Evolutionary conservation across 2,888 invertebrate species (phyloP), one percentile per base, ranked within the genome.

Genomic region (Cephus pygmeus): DNA sequence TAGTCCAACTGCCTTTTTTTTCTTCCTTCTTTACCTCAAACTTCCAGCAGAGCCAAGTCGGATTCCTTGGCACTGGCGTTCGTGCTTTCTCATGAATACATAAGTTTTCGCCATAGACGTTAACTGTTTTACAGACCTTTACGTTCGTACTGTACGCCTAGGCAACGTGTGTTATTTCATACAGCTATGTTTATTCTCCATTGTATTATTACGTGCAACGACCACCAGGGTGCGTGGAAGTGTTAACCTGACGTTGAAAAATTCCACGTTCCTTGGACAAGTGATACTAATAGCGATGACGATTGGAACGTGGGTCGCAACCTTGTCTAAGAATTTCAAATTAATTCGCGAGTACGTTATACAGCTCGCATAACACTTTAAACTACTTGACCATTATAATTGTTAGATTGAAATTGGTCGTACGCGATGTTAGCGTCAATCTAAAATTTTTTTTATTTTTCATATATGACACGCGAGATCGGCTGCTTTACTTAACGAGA

Each of bases 251-350:
- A 56, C 9, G 23, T 23, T 56, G 56, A 56, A 56, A 23, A 56
- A 56, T 56, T 56, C 56, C 56, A 15, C 56, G 56, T 56, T 56
- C 56, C 56, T 56, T 40, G 6, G 40, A 56, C 56, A 56, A 56
- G 56, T 56, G 56, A 56, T 56, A 56, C 56, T 71, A 71, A 71
- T 71, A 71, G 71, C 12, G 71, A 34, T 71, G 71, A 71, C 71
- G 34, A 71, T 71, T 34, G 23, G 71, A 71, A 71, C 71, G 71
- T 71, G 71, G 71, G 71, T 34, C 71, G 71, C 71, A 34, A 71
- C 71, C 71, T 71, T 71, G 31, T 71, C 31, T 31, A 71, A 15
- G 71, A 33, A 71, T 34, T 34, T 71, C 12, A 33, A 71, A 71
- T 71, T 33, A 71, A 71, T 71, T 23, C 56, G 23, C 56, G 56